Evolutionary conservation across 2,797 vertebrate genomes (phyloP).

Genomic region (Syngnathus acus): DNA sequence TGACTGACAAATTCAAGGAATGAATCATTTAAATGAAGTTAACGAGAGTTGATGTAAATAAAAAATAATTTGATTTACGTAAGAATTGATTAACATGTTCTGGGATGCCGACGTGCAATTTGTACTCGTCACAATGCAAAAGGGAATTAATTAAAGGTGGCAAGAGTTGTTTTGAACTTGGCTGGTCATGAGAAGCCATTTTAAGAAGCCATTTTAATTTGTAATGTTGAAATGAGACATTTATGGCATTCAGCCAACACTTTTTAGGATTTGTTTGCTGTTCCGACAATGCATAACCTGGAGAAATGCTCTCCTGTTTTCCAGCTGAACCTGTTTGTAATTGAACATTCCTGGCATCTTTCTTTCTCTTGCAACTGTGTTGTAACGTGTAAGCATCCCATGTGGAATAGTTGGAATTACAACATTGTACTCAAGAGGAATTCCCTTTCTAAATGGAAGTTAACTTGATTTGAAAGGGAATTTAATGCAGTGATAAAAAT

Average conservation of each 20-base stretch:
- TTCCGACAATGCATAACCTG: background rate
- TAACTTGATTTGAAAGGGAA: background rate
- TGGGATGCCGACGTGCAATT: too few relatives aligned
- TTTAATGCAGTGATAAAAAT: background rate
- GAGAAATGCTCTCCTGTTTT: background rate
- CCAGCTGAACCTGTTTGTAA: background rate
- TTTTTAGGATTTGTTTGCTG: background rate
- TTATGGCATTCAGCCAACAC: background rate
- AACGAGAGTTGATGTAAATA: too few relatives aligned
- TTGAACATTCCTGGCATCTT: background rate
- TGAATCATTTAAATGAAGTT: background rate
- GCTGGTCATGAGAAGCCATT: too few relatives aligned
- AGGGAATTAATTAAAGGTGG: too few relatives aligned
- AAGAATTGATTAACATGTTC: too few relatives aligned
- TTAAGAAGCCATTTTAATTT: too few relatives aligned
- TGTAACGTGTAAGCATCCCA: background rate
- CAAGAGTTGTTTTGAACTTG: too few relatives aligned
- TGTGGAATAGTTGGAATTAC: background rate
- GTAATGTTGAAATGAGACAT: too few relatives aligned
- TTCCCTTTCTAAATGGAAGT: background rate
- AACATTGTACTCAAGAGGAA: background rate
- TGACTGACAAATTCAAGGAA: background rate
- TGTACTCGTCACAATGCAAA: too few relatives aligned
- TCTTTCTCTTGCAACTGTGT: background rate
- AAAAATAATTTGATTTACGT: too few relatives aligned